Percentiles rank a stretch among this genome's conserved stretches.
Conservation (phyloP, 2,888 invertebrate species). For the Lithophane socia region DNA sequence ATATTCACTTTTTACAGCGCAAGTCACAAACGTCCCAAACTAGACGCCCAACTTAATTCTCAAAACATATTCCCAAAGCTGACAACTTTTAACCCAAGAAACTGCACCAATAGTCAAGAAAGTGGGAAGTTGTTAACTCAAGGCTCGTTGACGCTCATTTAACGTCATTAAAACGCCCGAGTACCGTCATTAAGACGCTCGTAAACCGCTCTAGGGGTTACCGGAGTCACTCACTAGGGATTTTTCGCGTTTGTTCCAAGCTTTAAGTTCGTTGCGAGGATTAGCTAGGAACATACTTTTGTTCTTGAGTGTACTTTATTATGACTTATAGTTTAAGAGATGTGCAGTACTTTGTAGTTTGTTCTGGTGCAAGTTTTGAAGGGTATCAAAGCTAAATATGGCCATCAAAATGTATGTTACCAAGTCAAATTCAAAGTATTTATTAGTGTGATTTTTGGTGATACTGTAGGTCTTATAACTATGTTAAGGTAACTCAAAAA, state of each 20-base stretch:
- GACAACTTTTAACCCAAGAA: conserved; percentile 43
- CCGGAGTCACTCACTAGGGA: conserved; percentile 70
- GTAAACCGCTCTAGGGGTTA: conserved; percentile 72
- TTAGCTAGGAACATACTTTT: conserved; percentile 54
- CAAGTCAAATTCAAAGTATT: too few species aligned
- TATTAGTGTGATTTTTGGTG: too few species aligned
- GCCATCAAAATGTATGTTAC: too few species aligned
- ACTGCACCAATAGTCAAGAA: conserved; percentile 58
- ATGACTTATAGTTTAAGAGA: conserved; percentile 42
- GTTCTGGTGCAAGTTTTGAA: conserved; percentile 14
- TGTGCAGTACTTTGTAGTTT: conserved; percentile 3
- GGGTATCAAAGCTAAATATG: background rate
- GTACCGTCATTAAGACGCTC: conserved; percentile 74
- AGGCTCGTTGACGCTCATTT: conserved; percentile 81
- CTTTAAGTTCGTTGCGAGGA: conserved; percentile 48
- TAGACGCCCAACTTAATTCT: background rate
- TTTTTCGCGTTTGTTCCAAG: conserved; percentile 64
- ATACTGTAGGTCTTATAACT: too few species aligned
- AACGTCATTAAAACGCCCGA: conserved; percentile 79
- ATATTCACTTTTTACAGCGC: background rate
- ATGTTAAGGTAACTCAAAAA: too few species aligned
- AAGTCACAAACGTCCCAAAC: background rate
- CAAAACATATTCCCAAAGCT: conserved; percentile 27
- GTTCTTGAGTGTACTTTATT: conserved; percentile 58
- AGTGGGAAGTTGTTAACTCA: conserved; percentile 78